Evolutionary conservation across 2,113 vertebrate species (phyloP), one percentile per base, ranked within the genome.

Genomic region (Heliornis fulica): DNA sequence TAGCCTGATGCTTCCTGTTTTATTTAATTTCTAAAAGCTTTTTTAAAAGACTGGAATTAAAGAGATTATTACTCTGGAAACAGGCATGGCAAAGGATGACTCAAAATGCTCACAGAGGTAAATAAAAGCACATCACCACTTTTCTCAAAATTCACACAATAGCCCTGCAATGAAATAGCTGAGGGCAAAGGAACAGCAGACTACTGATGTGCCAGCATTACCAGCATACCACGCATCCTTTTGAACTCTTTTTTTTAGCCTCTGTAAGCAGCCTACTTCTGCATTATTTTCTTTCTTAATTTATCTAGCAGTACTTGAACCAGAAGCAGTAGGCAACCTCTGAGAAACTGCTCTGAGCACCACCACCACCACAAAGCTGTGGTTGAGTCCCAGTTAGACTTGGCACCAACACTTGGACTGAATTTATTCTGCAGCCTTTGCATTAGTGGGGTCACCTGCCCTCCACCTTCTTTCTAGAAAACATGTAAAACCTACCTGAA

Each of bases 21-120:
- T 81, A 70, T 92, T 82, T 76, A 32, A 65, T 90, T 91, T 87
- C 45, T 32, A 25, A 82, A 74, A 61, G 57, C 25, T 72, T 84
- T 83, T 65, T 65, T 22, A 34, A 77, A 87, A 88, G 61, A 32
- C n/a, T 50, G 18, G 63, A 87, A 79, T 85, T 79, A 91, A 78
- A 31, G 31, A 89, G 4, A 15, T 59, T 70, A 28, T 59, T 79
- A 28, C 40, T 61, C 45, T 56, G 64, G 32, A 70, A 76, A 25
- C 28, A 11, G 41, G 28, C 89, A 50, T 25, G 31, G 41, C 21
- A 71, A 78, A 70, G 43, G 57, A 60, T 78, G 72, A 70, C 60
- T 87, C 83, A 83, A 81, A 83, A n/a, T 7, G 12, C 51, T 74
- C 64, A 43, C 41, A 77, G 66, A 93, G 18, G 64, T 83, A 86